Base-by-base conservation (phyloP, 2,888 invertebrate genomes). In the Craniophora ligustri region DNA sequence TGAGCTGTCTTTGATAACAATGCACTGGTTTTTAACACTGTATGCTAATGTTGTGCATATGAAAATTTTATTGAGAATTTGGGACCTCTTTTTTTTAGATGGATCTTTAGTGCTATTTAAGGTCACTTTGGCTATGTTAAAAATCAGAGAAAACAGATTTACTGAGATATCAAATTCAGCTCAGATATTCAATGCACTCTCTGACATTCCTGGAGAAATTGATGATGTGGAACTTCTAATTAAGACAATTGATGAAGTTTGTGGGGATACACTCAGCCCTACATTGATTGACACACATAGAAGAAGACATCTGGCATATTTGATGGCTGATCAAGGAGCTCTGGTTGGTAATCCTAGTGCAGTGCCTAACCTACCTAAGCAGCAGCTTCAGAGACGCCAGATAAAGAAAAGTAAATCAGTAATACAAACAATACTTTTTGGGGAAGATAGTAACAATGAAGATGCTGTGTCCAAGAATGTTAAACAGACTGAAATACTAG, bases 81-180 rank as follows among this genome's bases (percentile, higher is more conserved):
- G 99, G 99, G 99, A 99, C 89, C 94, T 99, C 69, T 98, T 99
- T 87, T 98, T 99, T 88, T 97, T 98, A 79, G 98, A 99, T 86
- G 99, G 99, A 23, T 98, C 99, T 21, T 95, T 98, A 60, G 96
- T 98, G 18, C 94, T 99, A 32, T 99, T 99, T 87, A 98, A 99
- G 94, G 95, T 98, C 19, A 98, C 98, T 2, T 94, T 99, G 55
- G 98, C 98, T 55, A 98, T 99, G 98, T 93, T 99, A 7, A 98
- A 98, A 92, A 96, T 98, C 75, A 96, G 95, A 80, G 93, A 93
- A 72, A 92, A 92, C 55, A 96, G 97, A 80, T 94, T 99, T 49
- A 96, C 96, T 72, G 95, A 96, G 68, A 94, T 98, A 70, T 98
- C 98, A 78, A 99, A 99, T 89, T 99, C 99, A 0, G 99, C 99